Evolutionary conservation across 2,113 vertebrate species (phyloP), one percentile per base, ranked within the genome.

Genomic region (Rhinolophus sinicus): DNA sequence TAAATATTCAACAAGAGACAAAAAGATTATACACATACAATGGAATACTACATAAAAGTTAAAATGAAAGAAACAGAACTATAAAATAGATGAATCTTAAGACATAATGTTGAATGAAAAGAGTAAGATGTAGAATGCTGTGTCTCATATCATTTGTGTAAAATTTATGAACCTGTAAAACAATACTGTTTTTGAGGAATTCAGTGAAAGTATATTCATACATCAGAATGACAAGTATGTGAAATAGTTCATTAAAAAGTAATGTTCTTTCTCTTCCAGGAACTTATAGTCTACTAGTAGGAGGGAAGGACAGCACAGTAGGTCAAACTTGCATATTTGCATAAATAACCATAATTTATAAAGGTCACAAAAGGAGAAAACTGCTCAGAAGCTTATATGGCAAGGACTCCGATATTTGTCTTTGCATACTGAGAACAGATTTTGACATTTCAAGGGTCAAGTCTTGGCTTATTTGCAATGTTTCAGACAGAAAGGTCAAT

Each of bases 1-100:
- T 86, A 92, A 82, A 72, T 96, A 76, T 64, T 24, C 47, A 90
- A 90, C 21, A 76, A 93, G 67, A 93, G 16, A 70, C 86, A 50
- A 76, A 78, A 94, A 73, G 15, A 70, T 28, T 97, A 75, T n/a
- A 52, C 33, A 24, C 16, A 92, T 77, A 84, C 0, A 64, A 64
- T 14, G 6, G n/a, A 78, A 80, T n/a, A 90, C 1, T 52, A 72
- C 3, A 33, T 58, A 77, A 76, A 16, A 75, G 26, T 52, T 85
- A 88, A 91, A 80, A 88, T 67, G 26, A 92, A 92, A 94, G 54
- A 80, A 84, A 73, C 14, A 67, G n/a, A 84, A 52, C 56, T 73
- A 22, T 33, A 84, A 82, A 38, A 93, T 21, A 62, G 21, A 81
- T 94, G 52, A 81, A 86, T 38, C 26, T 93, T 86, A 81, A 90